phyloP scores from a whole-genome alignment of 2,113 vertebrate species.

The Sinocyclocheilus maitianheensis region DNA sequence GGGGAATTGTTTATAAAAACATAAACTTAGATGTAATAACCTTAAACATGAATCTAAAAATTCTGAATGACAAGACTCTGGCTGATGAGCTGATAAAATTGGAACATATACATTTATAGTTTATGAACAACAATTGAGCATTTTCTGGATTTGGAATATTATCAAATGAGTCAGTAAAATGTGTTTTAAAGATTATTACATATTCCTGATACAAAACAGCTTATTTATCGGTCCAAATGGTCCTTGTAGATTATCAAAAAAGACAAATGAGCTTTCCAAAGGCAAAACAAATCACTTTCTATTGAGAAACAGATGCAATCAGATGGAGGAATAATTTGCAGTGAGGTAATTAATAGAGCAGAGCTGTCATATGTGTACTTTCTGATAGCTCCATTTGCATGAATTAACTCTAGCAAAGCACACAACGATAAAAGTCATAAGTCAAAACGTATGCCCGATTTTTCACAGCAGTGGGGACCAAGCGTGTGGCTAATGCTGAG shows the following conservation, averaged over 20 bases:
- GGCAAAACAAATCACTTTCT: slow-evolving; percentile 27
- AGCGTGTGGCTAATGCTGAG: slow-evolving; percentile 41
- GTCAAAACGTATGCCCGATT: slow-evolving; percentile 25
- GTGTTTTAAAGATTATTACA: neutral
- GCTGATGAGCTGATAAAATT: neutral
- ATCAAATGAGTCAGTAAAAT: neutral
- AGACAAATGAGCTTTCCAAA: slow-evolving; percentile 18
- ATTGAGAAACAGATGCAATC: slow-evolving; percentile 42
- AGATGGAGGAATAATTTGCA: slow-evolving; percentile 38
- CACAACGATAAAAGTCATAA: slow-evolving; percentile 34
- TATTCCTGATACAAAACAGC: neutral
- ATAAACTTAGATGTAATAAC: neutral
- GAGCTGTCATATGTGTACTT: slow-evolving; percentile 35
- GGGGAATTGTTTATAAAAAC: neutral
- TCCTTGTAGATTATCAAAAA: neutral
- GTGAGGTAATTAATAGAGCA: slow-evolving; percentile 49
- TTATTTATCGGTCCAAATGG: neutral
- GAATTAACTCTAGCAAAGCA: slow-evolving; percentile 35
- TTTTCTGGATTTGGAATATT: slow-evolving; percentile 2
- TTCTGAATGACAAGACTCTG: neutral
- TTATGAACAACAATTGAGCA: neutral
- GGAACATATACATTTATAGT: neutral
- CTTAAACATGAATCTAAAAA: neutral
- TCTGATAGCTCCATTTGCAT: slow-evolving; percentile 40
- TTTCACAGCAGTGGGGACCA: slow-evolving; percentile 16